Conservation (phyloP, 2,113 vertebrate genomes). For the Athene noctua region DNA sequence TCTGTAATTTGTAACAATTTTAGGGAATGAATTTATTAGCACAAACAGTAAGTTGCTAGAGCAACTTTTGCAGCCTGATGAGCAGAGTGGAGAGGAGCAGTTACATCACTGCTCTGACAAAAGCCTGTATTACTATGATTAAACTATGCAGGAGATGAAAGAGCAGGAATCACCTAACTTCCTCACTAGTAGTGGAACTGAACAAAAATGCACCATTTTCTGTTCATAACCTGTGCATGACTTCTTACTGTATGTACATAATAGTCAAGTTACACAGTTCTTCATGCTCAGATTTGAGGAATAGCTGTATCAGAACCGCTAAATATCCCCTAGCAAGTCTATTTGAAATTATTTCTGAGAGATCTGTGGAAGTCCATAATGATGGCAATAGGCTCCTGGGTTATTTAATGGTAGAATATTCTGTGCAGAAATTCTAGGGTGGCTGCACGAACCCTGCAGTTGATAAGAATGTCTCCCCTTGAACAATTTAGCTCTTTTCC, state of each 20-base stretch:
- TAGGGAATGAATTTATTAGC: background rate
- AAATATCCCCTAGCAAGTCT: background rate
- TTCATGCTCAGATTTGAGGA: background rate
- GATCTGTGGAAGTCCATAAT: background rate
- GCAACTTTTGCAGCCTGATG: background rate
- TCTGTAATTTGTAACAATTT: background rate
- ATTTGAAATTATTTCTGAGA: background rate
- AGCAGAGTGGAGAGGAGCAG: background rate
- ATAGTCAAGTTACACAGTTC: background rate
- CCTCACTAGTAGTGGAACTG: background rate
- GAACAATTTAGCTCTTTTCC: background rate
- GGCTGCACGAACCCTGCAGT: background rate
- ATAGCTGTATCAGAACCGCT: background rate
- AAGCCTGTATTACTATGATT: background rate
- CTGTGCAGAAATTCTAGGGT: background rate
- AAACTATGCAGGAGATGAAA: background rate
- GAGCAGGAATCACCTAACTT: background rate
- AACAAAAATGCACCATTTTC: background rate
- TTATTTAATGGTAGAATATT: background rate
- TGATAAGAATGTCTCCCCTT: background rate
- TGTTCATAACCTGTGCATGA: background rate
- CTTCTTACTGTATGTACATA: accelerated
- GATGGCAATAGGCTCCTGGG: background rate
- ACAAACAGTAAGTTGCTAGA: background rate
- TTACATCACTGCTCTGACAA: background rate